These are phyloP conservation scores for Xiphorhynchus elegans DNA, from an alignment of 2,113 vertebrate species.

Conservation along the genomic window DNA sequence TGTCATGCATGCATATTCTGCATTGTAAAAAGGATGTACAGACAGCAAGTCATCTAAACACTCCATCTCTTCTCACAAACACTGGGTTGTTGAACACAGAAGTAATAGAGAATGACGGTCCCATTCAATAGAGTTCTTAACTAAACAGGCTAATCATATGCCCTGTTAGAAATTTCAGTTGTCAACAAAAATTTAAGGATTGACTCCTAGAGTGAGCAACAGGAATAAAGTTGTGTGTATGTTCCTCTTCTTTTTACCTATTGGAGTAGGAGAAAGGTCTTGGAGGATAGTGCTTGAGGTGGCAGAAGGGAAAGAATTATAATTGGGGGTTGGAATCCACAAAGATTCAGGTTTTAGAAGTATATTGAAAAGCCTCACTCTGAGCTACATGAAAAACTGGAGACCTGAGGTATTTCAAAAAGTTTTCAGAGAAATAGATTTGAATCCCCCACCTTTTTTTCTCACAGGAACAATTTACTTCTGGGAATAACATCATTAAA, in stretches of 20 bases:
- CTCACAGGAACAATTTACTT: not conserved
- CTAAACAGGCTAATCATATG: not conserved
- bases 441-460: not conserved
- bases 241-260: not conserved
- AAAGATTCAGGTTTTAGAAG: not conserved
- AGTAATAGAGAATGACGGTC: not conserved
- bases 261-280: not conserved
- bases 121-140: not conserved
- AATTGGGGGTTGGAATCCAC: not conserved
- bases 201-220: not conserved
- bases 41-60: not conserved
- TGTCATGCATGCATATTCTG: not conserved
- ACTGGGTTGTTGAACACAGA: not conserved
- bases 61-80: not conserved
- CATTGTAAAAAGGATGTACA: not conserved
- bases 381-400: not conserved
- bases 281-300: not conserved
- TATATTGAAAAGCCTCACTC: not conserved
- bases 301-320: not conserved
- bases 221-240: not conserved
- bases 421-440: not conserved
- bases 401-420: not conserved
- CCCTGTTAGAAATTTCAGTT: not conserved
- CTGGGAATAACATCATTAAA: not conserved
- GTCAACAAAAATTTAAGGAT: not conserved